Conservation (phyloP, 2,797 vertebrate genomes). For the Hoplostethus atlanticus region DNA sequence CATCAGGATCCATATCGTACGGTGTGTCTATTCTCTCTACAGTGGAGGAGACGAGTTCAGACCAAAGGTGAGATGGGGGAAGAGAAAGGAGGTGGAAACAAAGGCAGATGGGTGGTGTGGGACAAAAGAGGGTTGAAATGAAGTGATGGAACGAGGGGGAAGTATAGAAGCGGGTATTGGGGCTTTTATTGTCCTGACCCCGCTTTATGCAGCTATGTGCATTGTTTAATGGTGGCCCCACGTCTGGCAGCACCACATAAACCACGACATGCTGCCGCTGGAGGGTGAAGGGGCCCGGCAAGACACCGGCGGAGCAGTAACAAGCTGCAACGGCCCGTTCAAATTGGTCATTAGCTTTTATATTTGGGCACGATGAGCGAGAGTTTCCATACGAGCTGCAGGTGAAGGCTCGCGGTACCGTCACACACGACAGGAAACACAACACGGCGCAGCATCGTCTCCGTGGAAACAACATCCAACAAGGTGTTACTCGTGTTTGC, state of each 20-base stretch:
- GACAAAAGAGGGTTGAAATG: too few relatives aligned
- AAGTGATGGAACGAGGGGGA: too few relatives aligned
- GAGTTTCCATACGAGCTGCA: neutral
- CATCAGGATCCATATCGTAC: too few relatives aligned
- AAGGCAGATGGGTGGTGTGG: too few relatives aligned
- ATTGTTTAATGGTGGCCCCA: neutral
- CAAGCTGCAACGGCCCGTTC: neutral
- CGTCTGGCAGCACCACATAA: neutral
- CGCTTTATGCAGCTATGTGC: neutral
- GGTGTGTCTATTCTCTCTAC: too few relatives aligned
- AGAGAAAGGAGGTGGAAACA: too few relatives aligned
- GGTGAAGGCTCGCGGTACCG: neutral
- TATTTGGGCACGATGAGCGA: neutral
- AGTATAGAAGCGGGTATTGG: too few relatives aligned
- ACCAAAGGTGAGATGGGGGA: neutral
- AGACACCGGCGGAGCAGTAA: neutral
- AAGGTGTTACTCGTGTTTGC: neutral
- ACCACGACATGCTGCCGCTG: neutral
- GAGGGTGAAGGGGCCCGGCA: neutral
- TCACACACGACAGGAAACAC: neutral
- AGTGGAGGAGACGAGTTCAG: neutral
- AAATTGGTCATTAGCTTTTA: slow-evolving; percentile 1
- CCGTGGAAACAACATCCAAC: neutral
- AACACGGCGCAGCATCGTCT: neutral
- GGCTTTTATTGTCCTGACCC: neutral